Evolutionary conservation across 2,888 invertebrate genomes (phyloP), one percentile per base, ranked within the genome.

Genomic region (Suillia variegata): DNA sequence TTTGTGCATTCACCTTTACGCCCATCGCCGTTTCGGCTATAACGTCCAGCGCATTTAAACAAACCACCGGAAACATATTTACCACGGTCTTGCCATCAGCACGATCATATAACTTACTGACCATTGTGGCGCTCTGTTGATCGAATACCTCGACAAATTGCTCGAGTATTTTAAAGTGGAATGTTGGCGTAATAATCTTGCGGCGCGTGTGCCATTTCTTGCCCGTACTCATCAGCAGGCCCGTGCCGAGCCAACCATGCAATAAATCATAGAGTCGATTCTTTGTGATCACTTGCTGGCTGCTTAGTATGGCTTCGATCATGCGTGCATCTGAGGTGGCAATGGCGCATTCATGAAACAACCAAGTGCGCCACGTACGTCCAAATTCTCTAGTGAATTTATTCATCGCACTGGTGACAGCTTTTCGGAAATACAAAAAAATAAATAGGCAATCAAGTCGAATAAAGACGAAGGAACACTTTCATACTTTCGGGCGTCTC

Each of bases 121-220:
- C 77, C 66, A 92, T 80, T 18, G 87, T 82, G 21, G 81, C 77
- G 22, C 87, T 84, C 64, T 89, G 88, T 62, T 86, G 85, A 69
- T 90, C 87, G 74, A 92, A 91, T 0, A 89, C 85, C 2, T 87
- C 87, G 10, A 89, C 78, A 77, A 91, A 92, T 69, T 89, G 86
- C 73, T 90, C 88, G 38, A 92, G 79, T 56, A 92, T 91, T 71
- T 89, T 88, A 75, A 91, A 92, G 78, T 92, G 92, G 76, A 92
- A 92, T 0, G 91, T 86, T 1, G 92, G 91, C 22, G 72, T 74
- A 60, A 92, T 80, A 62, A 91, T 85, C 77, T 89, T 90, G 18
- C 92, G 83, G 24, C 88, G 85, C 0, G 81, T 80, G 69, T 84
- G 85, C 92, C 92, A 92, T 81, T 86, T 87, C 6, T 76, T 64